Conservation (phyloP, 2,797 vertebrate species). For the Aphelocoma californica region DNA sequence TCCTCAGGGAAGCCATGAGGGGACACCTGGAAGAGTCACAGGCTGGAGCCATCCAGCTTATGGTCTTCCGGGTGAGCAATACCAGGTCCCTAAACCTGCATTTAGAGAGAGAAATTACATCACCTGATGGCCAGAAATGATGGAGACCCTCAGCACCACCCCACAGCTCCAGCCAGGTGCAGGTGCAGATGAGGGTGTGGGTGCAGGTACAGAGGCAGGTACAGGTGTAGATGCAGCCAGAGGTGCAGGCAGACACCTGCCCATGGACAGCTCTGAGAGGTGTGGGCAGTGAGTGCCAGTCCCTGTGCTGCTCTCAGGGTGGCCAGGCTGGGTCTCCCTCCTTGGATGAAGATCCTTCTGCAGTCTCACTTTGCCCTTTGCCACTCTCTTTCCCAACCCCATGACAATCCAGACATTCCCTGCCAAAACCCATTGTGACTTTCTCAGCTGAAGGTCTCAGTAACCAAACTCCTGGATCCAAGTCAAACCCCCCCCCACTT, state of each 20-base stretch:
- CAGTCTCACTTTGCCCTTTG: background rate
- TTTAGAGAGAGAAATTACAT: background rate
- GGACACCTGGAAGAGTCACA: background rate
- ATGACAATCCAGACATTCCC: background rate
- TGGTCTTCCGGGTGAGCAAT: background rate
- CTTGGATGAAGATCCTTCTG: background rate
- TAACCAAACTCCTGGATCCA: background rate
- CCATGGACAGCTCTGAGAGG: background rate
- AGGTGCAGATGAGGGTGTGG: background rate
- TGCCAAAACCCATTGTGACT: background rate
- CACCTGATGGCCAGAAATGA: background rate
- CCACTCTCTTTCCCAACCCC: too few species aligned
- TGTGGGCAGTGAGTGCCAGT: background rate
- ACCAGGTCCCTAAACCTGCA: background rate
- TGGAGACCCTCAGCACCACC: background rate
- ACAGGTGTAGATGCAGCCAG: background rate
- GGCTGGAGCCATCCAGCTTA: background rate
- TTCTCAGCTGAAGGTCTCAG: background rate
- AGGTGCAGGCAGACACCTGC: background rate
- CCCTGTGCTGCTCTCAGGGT: fast-evolving
- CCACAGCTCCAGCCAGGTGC: background rate
- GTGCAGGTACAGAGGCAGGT: too few species aligned
- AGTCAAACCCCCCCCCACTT: background rate
- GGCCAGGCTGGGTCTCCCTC: background rate
- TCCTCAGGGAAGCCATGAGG: fast-evolving